Percentiles rank a stretch among this genome's conserved stretches.
Conservation (phyloP, 2,113 vertebrate species). For the Engystomops pustulosus region DNA sequence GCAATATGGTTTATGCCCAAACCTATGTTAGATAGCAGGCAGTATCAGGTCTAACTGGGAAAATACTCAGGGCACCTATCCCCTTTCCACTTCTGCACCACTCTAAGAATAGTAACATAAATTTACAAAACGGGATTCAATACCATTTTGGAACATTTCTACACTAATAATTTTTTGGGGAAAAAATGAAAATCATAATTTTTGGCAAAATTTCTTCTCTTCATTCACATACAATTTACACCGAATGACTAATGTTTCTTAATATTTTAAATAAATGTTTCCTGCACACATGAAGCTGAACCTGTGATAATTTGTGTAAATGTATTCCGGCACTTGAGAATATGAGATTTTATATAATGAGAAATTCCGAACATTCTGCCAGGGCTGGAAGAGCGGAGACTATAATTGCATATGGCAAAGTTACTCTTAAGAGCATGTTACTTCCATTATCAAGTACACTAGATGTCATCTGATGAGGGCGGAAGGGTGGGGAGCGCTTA, state of each 20-base stretch:
- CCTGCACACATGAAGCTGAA: constrained; percentile 14
- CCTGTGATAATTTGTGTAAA: constrained; percentile 30
- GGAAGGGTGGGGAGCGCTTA: not conserved
- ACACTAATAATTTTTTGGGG: not conserved
- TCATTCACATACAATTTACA: constrained; percentile 27
- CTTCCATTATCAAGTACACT: not conserved
- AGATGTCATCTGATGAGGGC: not conserved
- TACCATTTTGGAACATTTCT: not conserved
- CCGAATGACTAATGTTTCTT: constrained; percentile 28
- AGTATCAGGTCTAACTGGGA: too few relatives aligned
- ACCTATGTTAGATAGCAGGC: too few relatives aligned
- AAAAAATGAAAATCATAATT: too few relatives aligned
- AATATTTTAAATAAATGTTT: not conserved
- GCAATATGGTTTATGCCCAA: too few relatives aligned
- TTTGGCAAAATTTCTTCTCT: not conserved
- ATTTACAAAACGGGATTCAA: not conserved
- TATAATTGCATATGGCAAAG: constrained; percentile 41
- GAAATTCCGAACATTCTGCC: constrained; percentile 48
- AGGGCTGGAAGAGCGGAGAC: not conserved
- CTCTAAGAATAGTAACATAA: too few relatives aligned
- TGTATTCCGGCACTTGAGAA: constrained; percentile 24
- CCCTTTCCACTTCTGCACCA: too few relatives aligned
- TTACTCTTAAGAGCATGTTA: constrained; percentile 7
- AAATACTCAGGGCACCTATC: too few relatives aligned
- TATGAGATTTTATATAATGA: constrained; percentile 23